Percentiles rank a stretch among this genome's conserved stretches.
phyloP scores from a whole-genome alignment of 2,797 vertebrate genomes.

The Anabas testudineus region DNA sequence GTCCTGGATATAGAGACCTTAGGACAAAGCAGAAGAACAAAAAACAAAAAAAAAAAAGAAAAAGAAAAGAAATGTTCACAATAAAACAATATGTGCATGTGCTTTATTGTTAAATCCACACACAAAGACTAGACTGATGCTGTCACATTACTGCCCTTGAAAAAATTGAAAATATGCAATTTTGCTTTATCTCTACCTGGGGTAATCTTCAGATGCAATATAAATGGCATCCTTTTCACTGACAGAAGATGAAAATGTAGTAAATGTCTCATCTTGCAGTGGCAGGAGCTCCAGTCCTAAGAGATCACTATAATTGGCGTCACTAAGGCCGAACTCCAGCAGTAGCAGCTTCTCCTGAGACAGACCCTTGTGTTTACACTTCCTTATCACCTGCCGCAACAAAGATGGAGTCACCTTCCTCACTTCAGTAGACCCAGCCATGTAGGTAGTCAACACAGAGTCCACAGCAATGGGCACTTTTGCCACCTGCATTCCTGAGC shows the following conservation, averaged over 20 bases:
- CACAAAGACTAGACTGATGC: constrained; percentile 4
- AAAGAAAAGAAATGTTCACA: background rate
- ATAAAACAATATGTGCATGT: background rate
- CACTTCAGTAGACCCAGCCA: constrained; percentile 76
- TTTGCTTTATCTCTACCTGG: constrained; percentile 86
- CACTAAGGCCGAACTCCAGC: constrained; percentile 92
- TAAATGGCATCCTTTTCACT: constrained; percentile 94
- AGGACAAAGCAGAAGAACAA: constrained; percentile 15
- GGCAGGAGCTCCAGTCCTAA: constrained; percentile 96
- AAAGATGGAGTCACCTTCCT: constrained; percentile 91
- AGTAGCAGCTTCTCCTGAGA: constrained; percentile 90
- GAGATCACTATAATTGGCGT: constrained; percentile 92
- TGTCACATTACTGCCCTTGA: too few species aligned
- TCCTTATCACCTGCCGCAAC: constrained; percentile 91
- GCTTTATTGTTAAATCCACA: background rate
- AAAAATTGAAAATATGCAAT: constrained; percentile 1
- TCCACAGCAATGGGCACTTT: constrained; percentile 89
- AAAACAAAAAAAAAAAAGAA: background rate
- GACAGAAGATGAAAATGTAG: constrained; percentile 92
- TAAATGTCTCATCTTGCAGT: constrained; percentile 90
- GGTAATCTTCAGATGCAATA: constrained; percentile 93
- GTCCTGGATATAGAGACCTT: constrained; percentile 94
- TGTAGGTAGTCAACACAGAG: constrained; percentile 81
- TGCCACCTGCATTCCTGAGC: constrained; percentile 92
- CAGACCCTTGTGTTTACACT: constrained; percentile 86